Conservation (phyloP, 2,888 invertebrate genomes). For the Chrysopilus asiliformis region DNA sequence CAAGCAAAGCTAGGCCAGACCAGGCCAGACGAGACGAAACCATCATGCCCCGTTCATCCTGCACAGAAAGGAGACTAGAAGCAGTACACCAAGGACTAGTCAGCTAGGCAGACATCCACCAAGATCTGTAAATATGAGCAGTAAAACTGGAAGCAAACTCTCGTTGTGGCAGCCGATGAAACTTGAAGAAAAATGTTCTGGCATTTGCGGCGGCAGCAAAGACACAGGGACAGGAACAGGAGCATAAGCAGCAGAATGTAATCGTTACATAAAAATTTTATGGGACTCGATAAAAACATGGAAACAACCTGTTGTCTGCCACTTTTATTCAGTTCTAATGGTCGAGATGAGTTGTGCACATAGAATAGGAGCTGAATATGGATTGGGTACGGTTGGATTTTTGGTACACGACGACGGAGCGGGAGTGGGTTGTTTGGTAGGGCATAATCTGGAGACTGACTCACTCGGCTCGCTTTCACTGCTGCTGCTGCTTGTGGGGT, state of each 20-base stretch:
- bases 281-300: constrained; percentile 20
- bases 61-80: constrained; percentile 2
- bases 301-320: constrained; percentile 20
- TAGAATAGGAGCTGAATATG: no score
- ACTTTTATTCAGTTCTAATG: constrained; percentile 16
- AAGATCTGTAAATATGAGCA: constrained; percentile 4
- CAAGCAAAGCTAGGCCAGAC: not conserved
- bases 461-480: no score
- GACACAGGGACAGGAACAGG: constrained; percentile 1
- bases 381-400: no score
- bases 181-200: no score
- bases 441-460: no score
- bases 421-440: no score
- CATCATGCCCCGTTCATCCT: no score
- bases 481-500: constrained; percentile 2
- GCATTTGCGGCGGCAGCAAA: not conserved
- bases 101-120: not conserved
- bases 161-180: no score
- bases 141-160: constrained; percentile 1
- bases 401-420: no score
- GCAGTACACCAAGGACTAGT: constrained; percentile 2
- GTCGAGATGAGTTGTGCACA: constrained; percentile 13
- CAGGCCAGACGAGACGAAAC: no score
- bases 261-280: constrained; percentile 20
- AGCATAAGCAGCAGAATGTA: constrained; percentile 16